Evolutionary conservation across 2,888 invertebrate genomes (phyloP).

Genomic region (Orthonychiurus folsomi): DNA sequence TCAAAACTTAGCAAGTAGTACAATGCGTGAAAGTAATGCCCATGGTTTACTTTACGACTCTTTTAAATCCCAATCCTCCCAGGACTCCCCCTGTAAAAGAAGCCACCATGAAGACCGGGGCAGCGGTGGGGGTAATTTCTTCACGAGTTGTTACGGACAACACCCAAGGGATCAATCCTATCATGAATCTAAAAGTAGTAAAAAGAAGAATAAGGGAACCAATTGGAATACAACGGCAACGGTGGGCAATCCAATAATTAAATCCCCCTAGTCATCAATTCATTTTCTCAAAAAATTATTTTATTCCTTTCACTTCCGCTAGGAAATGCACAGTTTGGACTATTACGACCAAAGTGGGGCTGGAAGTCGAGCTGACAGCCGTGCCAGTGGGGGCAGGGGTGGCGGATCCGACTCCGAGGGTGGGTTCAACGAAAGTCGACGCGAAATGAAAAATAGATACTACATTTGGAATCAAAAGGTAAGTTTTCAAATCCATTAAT

Average conservation of each 20-base stretch:
- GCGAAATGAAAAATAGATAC: not conserved
- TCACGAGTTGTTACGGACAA: slow-evolving; percentile 72
- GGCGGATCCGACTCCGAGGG: not conserved
- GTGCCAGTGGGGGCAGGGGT: not conserved
- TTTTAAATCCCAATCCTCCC: not conserved
- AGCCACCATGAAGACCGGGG: slow-evolving; percentile 21
- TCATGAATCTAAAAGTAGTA: slow-evolving; percentile 3
- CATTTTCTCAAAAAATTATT: no score
- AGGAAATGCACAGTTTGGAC: not conserved
- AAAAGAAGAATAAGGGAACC: slow-evolving; percentile 9
- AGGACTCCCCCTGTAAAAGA: slow-evolving; percentile 38
- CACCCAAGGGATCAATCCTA: slow-evolving; percentile 63
- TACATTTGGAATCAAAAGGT: not conserved
- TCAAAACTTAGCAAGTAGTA: no score
- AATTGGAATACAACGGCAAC: slow-evolving; percentile 1
- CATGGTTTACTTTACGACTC: no score
- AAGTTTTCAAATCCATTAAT: not conserved
- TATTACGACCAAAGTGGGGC: not conserved
- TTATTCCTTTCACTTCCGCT: no score
- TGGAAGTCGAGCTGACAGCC: not conserved
- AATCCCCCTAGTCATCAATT: no score
- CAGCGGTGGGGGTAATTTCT: slow-evolving; percentile 51
- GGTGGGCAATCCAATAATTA: no score
- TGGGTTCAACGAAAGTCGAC: not conserved
- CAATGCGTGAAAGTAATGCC: no score